Conservation (phyloP, 2,888 invertebrate species). For the Xylota sylvarum region DNA sequence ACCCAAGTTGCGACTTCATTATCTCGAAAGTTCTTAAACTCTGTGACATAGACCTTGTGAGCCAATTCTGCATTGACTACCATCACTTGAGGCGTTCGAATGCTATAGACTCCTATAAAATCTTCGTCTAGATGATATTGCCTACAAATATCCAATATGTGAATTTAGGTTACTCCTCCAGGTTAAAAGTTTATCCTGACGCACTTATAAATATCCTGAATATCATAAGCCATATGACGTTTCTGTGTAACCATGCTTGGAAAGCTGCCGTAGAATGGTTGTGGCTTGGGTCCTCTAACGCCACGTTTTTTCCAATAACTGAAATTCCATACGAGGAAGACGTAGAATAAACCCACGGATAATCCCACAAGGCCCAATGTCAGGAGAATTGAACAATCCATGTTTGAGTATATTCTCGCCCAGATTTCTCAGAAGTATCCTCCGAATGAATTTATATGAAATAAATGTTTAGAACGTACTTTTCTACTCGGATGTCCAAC, state of each 20-base stretch:
- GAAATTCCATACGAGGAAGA: slow-evolving; percentile 81
- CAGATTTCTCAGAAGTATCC: no score
- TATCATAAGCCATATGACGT: slow-evolving; percentile 81
- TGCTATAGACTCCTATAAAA: slow-evolving; percentile 84
- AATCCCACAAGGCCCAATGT: slow-evolving; percentile 32
- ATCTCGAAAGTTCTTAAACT: slow-evolving; percentile 84
- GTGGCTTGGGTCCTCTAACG: slow-evolving; percentile 83
- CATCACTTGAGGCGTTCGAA: slow-evolving; percentile 82
- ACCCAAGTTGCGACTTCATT: slow-evolving; percentile 80
- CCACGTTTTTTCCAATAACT: slow-evolving; percentile 83
- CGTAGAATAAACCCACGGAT: slow-evolving; percentile 76
- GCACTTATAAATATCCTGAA: slow-evolving; percentile 84
- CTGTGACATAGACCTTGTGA: slow-evolving; percentile 83
- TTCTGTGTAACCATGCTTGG: slow-evolving; percentile 80
- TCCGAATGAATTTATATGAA: no score
- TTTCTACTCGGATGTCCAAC: no score
- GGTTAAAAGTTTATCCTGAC: background rate
- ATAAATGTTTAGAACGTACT: no score
- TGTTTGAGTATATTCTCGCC: background rate
- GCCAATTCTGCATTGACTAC: slow-evolving; percentile 83
- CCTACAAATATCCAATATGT: slow-evolving; percentile 74
- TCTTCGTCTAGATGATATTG: slow-evolving; percentile 80
- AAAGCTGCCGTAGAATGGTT: slow-evolving; percentile 82
- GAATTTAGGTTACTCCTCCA: background rate
- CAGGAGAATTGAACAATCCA: slow-evolving; percentile 2